Conservation (phyloP, 2,888 invertebrate genomes). For the Troides aeacus region DNA sequence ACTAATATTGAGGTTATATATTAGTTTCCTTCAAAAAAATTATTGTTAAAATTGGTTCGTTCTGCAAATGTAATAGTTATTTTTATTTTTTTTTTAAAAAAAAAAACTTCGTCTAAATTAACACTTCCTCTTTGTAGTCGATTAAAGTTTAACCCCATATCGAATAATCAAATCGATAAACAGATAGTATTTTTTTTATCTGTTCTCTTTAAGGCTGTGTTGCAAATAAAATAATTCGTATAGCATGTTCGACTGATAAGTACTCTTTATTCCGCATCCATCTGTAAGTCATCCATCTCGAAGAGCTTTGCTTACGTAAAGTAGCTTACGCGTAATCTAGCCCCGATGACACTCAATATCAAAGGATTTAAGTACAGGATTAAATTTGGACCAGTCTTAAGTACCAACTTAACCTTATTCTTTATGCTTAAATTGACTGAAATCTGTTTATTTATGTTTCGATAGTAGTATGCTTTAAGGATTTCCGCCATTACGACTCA, state of each 20-base stretch:
- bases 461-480: slow-evolving; percentile 4
- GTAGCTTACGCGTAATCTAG: slow-evolving; percentile 9
- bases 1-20: too few species aligned
- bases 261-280: slow-evolving; percentile 1
- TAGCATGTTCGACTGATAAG: background rate
- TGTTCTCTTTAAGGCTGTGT: background rate
- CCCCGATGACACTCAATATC: slow-evolving; percentile 6
- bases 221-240: background rate
- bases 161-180: too few species aligned
- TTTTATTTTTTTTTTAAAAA: too few species aligned
- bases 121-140: too few species aligned
- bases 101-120: too few species aligned
- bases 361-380: slow-evolving; percentile 5
- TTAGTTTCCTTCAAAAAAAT: too few species aligned
- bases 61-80: too few species aligned
- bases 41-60: too few species aligned
- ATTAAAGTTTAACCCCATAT: too few species aligned
- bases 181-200: background rate
- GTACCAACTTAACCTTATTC: background rate
- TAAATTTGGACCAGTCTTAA: slow-evolving; percentile 3
- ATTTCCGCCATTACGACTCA: background rate
- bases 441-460: background rate
- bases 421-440: slow-evolving; percentile 1
- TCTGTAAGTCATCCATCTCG: slow-evolving; percentile 8
- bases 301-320: slow-evolving; percentile 5